Evolutionary conservation across 2,888 invertebrate genomes (phyloP).

Genomic region (Lasioglossum villosulum): DNA sequence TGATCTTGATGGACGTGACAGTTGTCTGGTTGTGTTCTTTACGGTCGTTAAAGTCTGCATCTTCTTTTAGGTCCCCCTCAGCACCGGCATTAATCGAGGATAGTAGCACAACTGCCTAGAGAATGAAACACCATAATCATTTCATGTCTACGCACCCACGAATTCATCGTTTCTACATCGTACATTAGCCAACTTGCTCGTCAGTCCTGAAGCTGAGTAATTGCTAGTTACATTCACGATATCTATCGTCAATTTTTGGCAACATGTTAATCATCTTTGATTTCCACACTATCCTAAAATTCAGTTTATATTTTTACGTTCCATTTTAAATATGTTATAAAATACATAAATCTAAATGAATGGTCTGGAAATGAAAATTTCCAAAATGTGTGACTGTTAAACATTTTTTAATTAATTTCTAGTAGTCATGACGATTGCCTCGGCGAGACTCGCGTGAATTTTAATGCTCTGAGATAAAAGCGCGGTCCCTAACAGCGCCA

Average conservation of each 20-base stretch:
- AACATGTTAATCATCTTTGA: background rate
- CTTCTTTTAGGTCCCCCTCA: conserved; percentile 54
- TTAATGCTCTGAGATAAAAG: conserved; percentile 11
- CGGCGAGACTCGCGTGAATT: background rate
- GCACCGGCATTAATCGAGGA: conserved; percentile 63
- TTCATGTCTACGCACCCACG: conserved; percentile 10
- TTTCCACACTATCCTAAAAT: background rate
- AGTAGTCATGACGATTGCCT: background rate
- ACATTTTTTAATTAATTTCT: background rate
- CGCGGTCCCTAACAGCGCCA: background rate
- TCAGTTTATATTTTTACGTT: background rate
- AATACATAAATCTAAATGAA: too few relatives aligned
- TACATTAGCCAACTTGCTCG: background rate
- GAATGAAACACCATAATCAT: conserved; percentile 50
- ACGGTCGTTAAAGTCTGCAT: conserved; percentile 64
- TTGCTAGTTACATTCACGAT: background rate
- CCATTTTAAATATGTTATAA: too few relatives aligned
- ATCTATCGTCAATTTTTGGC: background rate
- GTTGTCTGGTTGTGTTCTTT: conserved; percentile 69
- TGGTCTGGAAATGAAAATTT: background rate
- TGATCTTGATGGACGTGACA: conserved; percentile 74
- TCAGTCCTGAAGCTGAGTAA: background rate
- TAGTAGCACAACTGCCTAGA: conserved; percentile 71
- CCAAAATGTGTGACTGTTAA: background rate
- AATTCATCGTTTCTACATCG: conserved; percentile 25